These are phyloP conservation scores for Odobenus rosmarus DNA, from an alignment of 2,113 vertebrate species.

Conservation along the genomic window DNA sequence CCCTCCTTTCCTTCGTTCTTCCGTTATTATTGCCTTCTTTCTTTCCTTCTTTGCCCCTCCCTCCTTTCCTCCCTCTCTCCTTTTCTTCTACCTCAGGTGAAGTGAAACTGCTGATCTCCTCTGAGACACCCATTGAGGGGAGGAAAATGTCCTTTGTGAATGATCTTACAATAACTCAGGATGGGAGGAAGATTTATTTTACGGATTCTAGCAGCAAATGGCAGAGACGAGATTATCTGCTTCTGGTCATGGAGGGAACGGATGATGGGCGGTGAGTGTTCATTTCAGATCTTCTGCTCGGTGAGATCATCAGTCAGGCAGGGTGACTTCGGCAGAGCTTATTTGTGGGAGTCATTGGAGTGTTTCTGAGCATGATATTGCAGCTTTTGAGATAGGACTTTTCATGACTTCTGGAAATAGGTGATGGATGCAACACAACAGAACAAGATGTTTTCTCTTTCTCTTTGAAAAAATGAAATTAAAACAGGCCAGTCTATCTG, in stretches of 20 bases:
- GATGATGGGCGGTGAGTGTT: slow-evolving; percentile 93
- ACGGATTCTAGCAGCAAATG: slow-evolving; percentile 97
- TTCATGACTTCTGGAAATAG: not conserved
- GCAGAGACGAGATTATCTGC: slow-evolving; percentile 93
- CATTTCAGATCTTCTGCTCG: not conserved
- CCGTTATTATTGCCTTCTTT: not conserved
- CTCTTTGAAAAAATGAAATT: slow-evolving; percentile 3
- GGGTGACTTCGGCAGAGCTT: not conserved
- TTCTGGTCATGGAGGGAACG: slow-evolving; percentile 95
- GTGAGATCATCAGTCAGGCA: not conserved
- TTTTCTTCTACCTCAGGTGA: slow-evolving; percentile 87
- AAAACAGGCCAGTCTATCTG: not conserved
- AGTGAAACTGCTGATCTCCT: slow-evolving; percentile 86
- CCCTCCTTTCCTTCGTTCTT: not conserved
- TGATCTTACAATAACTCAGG: slow-evolving; percentile 92
- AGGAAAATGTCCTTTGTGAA: slow-evolving; percentile 95
- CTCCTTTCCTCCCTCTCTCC: too few species aligned
- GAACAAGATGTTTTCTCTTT: not conserved
- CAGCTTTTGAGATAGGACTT: not conserved
- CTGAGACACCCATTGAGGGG: slow-evolving; percentile 89
- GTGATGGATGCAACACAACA: not conserved
- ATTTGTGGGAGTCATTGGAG: not conserved
- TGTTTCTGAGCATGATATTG: not conserved
- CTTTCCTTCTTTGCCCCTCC: not conserved
- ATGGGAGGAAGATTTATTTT: slow-evolving; percentile 97